Percentiles rank a stretch among this genome's conserved stretches.
phyloP scores from a whole-genome alignment of 2,797 vertebrate species.

The Aldrovandia affinis region DNA sequence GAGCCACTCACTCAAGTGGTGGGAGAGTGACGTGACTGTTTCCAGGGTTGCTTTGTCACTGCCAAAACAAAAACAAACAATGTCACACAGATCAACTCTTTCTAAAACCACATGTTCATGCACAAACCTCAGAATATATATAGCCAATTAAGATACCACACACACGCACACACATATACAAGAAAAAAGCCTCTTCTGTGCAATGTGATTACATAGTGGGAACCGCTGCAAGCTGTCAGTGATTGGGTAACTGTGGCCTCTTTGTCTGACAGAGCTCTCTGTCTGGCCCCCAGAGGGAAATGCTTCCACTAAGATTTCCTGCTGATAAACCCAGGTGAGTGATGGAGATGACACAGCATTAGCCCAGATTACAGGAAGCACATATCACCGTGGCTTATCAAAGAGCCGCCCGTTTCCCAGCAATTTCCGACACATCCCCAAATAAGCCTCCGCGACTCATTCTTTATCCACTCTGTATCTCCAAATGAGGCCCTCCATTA shows the following conservation, averaged over 20 bases:
- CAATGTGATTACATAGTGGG: conserved; percentile 35
- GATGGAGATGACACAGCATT: conserved; percentile 71
- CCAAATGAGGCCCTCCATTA: background rate
- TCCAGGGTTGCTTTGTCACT: background rate
- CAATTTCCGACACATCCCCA: conserved; percentile 30
- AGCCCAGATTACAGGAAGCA: conserved; percentile 69
- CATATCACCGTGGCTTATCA: conserved; percentile 66
- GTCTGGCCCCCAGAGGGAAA: conserved; percentile 51
- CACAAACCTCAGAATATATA: background rate
- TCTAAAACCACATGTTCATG: background rate
- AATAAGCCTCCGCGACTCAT: background rate
- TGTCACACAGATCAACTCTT: background rate
- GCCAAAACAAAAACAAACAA: background rate
- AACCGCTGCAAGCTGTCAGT: conserved; percentile 71
- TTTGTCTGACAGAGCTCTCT: conserved; percentile 36
- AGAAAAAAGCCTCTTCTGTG: background rate
- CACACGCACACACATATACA: background rate
- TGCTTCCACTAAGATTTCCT: conserved; percentile 72
- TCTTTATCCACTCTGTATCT: conserved; percentile 14
- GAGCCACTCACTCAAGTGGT: background rate
- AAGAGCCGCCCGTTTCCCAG: conserved; percentile 54
- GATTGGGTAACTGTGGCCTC: conserved; percentile 62
- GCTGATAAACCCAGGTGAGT: conserved; percentile 77
- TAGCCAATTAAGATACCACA: background rate
- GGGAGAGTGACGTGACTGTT: background rate